Base-by-base conservation (phyloP, 2,113 vertebrate genomes). In the Craseonycteris thonglongyai region DNA sequence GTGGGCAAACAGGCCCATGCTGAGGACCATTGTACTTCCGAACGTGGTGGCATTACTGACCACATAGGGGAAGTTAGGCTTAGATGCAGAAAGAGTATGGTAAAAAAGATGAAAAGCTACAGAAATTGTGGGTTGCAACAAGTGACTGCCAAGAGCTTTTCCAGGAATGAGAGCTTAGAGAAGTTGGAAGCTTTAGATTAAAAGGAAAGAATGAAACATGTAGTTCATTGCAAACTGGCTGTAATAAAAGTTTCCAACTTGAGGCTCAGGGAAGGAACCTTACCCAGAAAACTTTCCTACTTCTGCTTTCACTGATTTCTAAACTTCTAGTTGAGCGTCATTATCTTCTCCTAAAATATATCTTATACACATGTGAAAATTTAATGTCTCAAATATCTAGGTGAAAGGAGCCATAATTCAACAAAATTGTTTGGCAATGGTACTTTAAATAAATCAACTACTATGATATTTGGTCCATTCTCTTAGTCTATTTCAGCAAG, bases 101-200 rank as follows among this genome's bases (percentile, higher is more conserved):
- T 90, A 56, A 87, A 93, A 90, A 90, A 93, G 72, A 94, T 89
- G 87, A 94, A 96, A 95, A 93, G 75, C 88, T 89, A 66, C 83
- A 95, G 86, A 96, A 94, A 81, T 91, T 94, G 86, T 86, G 82
- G 71, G 30, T 94, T 95, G 75, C 83, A 87, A 71, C 94, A 80
- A 91, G 88, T 95, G 45, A 88, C 82, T 95, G 86, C 94, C 96
- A 96, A 71, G 79, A 86, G 6, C 93, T 94, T 96, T 94, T 96
- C 79, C 74, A 90, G 89, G 79, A 94, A 91, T 58, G 40, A 92
- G 54, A 61, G 33, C 59, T 96, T 83, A 75, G 35, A 61, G 40
- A 92, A 56, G 9, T 82, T 91, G 78, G 91, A 94, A 91, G 87
- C 58, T 86, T 95, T 88, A 82, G 82, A 81, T 61, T 95, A 83